Conservation (phyloP, 2,797 vertebrate species). For the Sebastes aleutianus region DNA sequence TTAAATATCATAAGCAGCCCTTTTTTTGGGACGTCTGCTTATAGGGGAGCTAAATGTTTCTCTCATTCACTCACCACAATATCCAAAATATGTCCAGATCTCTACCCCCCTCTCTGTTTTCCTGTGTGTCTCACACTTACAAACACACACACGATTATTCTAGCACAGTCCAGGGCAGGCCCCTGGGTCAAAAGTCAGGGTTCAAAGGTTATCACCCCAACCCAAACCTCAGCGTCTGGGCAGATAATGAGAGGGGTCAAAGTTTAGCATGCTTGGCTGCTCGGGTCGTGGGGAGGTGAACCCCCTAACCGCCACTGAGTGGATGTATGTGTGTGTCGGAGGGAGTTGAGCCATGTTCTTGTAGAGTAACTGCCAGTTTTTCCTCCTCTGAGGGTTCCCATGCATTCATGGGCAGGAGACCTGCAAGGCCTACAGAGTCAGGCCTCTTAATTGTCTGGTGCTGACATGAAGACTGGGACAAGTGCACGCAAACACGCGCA, state of each 20-base stretch:
- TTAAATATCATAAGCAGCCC: conserved; percentile 25
- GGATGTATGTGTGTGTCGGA: conserved; percentile 35
- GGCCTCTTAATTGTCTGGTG: conserved; percentile 64
- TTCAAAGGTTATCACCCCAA: conserved; percentile 82
- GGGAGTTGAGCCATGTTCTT: conserved; percentile 63
- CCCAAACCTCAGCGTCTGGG: conserved; percentile 71
- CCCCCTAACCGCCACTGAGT: conserved; percentile 47
- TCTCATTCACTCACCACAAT: conserved; percentile 32
- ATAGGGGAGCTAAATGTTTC: conserved; percentile 21
- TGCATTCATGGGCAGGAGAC: conserved; percentile 48
- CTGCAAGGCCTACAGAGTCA: conserved; percentile 47
- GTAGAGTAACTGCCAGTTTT: conserved; percentile 58
- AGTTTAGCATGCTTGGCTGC: conserved; percentile 77
- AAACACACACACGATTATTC: conserved; percentile 36
- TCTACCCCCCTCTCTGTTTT: not conserved
- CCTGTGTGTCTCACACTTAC: conserved; percentile 23
- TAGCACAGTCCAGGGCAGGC: conserved; percentile 24
- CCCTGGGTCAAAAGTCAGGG: conserved; percentile 77
- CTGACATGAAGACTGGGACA: conserved; percentile 59
- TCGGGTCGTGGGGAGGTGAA: conserved; percentile 74
- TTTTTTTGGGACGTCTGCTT: conserved; percentile 28
- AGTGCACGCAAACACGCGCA: conserved; percentile 18
- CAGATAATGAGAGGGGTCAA: conserved; percentile 82
- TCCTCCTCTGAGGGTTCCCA: conserved; percentile 55
- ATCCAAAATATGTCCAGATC: conserved; percentile 39